These are phyloP conservation scores for Microchrysa polita DNA, from an alignment of 2,888 invertebrate genomes.

Conservation along the genomic window DNA sequence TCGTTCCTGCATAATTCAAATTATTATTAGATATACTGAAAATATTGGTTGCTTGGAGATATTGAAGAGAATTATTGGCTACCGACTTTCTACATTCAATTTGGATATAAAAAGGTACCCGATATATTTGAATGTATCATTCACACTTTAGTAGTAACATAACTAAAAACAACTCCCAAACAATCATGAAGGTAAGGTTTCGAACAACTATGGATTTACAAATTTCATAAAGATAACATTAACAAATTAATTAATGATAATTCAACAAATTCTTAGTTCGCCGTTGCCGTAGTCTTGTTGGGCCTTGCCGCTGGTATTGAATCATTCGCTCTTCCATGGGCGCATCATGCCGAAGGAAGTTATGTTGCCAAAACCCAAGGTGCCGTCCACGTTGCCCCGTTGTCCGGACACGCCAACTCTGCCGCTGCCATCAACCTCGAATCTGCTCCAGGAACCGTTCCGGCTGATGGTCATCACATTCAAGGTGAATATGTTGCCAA, in stretches of 20 bases:
- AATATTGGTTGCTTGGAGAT: too few species aligned
- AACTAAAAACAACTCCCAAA: background rate
- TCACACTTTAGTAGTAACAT: background rate
- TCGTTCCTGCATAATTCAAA: too few species aligned
- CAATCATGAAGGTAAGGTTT: background rate
- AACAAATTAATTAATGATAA: too few species aligned
- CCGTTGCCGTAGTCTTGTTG: slow-evolving; percentile 57
- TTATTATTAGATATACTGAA: too few species aligned
- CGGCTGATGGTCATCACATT: background rate
- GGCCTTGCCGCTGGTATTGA: slow-evolving; percentile 52
- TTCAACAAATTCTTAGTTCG: slow-evolving; percentile 52
- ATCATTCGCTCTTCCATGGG: slow-evolving; percentile 51
- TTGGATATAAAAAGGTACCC: background rate
- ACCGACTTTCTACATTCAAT: background rate
- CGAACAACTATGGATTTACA: background rate
- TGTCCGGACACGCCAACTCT: slow-evolving; percentile 21
- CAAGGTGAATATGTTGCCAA: slow-evolving; percentile 60
- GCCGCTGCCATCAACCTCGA: slow-evolving; percentile 41
- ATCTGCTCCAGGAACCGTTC: slow-evolving; percentile 46
- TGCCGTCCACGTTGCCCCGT: slow-evolving; percentile 22
- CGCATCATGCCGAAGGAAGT: slow-evolving; percentile 5
- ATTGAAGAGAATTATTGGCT: too few species aligned
- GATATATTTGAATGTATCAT: background rate
- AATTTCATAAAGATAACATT: background rate
- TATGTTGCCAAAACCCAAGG: slow-evolving; percentile 25